phyloP scores from a whole-genome alignment of 2,888 invertebrate genomes.

The Phragmatobia fuliginosa region DNA sequence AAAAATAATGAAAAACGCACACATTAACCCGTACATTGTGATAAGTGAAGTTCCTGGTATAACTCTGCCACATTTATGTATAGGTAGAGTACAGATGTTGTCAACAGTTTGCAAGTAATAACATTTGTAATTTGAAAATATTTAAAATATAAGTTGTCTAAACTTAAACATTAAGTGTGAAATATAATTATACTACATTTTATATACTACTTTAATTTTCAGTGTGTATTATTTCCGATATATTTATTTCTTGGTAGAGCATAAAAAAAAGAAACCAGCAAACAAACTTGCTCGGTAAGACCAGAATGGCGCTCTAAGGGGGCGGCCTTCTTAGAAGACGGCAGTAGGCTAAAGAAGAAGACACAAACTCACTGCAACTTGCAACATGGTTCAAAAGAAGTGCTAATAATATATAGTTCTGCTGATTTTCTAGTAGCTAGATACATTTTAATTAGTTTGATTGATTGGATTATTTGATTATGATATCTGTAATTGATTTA shows the following conservation, averaged over 20 bases:
- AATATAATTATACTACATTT: too few relatives aligned
- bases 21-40: constrained; percentile 49
- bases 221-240: background rate
- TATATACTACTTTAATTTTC: too few relatives aligned
- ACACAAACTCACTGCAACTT: too few relatives aligned
- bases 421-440: background rate
- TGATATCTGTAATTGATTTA: too few relatives aligned
- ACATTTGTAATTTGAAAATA: background rate
- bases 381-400: background rate
- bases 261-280: too few relatives aligned
- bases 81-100: constrained; percentile 20
- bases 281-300: too few relatives aligned
- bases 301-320: too few relatives aligned
- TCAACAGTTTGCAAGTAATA: constrained; percentile 23
- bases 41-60: constrained; percentile 3
- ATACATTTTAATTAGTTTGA: background rate
- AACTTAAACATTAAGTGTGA: too few relatives aligned
- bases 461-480: too few relatives aligned
- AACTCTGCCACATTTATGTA: constrained; percentile 21
- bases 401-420: background rate
- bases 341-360: too few relatives aligned
- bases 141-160: too few relatives aligned
- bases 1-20: constrained; percentile 42
- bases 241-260: background rate
- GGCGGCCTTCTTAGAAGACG: too few relatives aligned